Percentiles rank a stretch among this genome's conserved stretches.
phyloP scores from a whole-genome alignment of 2,113 vertebrate species.

The Noturus placidus region DNA sequence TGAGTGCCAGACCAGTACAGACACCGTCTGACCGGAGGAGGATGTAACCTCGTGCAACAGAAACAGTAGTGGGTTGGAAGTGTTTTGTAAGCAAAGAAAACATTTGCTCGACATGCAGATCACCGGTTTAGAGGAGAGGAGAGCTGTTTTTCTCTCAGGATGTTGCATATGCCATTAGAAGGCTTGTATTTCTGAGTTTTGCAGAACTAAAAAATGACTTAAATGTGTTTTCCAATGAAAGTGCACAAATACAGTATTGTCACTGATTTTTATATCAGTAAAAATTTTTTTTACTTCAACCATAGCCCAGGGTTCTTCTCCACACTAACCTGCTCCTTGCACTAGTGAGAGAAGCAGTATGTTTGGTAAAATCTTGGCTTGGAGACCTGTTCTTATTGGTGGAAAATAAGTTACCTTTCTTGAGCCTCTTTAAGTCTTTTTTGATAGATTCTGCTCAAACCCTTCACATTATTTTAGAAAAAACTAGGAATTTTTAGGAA shows the following conservation, averaged over 20 bases:
- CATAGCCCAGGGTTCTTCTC: neutral
- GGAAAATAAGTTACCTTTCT: neutral
- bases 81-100: constrained; percentile 2
- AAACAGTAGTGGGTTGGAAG: neutral
- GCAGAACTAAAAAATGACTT: neutral
- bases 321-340: neutral
- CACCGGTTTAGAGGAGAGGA: neutral
- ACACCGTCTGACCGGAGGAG: constrained; percentile 15
- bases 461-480: neutral
- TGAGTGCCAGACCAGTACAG: neutral
- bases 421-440: neutral
- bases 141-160: too few relatives aligned
- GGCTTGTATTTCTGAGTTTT: neutral
- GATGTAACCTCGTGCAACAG: constrained; percentile 18
- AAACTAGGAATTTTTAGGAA: neutral
- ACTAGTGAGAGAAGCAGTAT: neutral
- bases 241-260: neutral
- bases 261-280: neutral
- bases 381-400: neutral
- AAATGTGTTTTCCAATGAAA: neutral
- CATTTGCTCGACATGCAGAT: neutral
- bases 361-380: neutral
- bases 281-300: neutral
- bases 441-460: neutral
- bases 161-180: constrained; percentile 14